Base-by-base conservation (phyloP, 2,113 vertebrate species). In the Psilopsiagon aurifrons region DNA sequence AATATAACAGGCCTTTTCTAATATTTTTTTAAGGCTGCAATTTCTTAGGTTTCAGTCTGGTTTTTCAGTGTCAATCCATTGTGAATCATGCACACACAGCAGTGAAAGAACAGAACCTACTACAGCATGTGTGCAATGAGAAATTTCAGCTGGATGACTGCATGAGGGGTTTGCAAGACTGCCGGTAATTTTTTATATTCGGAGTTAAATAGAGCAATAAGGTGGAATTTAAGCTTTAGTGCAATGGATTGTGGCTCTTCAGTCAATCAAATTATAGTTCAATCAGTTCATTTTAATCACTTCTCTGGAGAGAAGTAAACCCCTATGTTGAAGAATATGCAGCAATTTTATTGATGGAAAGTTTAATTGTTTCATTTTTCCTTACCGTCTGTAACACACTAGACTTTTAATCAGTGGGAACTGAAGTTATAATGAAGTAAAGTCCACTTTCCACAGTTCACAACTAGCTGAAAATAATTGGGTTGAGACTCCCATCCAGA, bases 351-450 rank as follows among this genome's bases (percentile, higher is more conserved):
- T 98, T 98, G 98, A 98, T 97, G 98, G 97, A 97, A 98, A 97
- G 97, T 98, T 98, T 98, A 98, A 98, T 98, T 98, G 98, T 98
- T 98, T 98, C 98, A 97, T 98, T 98, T 98, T 98, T 98, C 97
- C 97, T 98, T 96, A 97, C 98, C 85, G 97, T 97, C 98, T 98
- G 96, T 96, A 97, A 92, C 97, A 97, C 95, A 92, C 95, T 89
- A 93, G 97, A 98, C 98, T 98, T 98, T 98, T 98, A 98, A 98
- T 98, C 98, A 98, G 98, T 97, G 96, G 97, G 98, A 98, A 96
- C 97, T 97, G 97, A 98, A 97, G 97, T 98, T 98, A 97, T 98
- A 98, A 98, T 98, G 98, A 98, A 98, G 97, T 97, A 97, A 97
- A 98, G 97, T 98, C 97, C 98, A 97, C 97, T 98, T 98, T 98